Percentiles rank a stretch among this genome's conserved stretches.
phyloP scores from a whole-genome alignment of 2,888 invertebrate species.

The Cryptus viduatorius region DNA sequence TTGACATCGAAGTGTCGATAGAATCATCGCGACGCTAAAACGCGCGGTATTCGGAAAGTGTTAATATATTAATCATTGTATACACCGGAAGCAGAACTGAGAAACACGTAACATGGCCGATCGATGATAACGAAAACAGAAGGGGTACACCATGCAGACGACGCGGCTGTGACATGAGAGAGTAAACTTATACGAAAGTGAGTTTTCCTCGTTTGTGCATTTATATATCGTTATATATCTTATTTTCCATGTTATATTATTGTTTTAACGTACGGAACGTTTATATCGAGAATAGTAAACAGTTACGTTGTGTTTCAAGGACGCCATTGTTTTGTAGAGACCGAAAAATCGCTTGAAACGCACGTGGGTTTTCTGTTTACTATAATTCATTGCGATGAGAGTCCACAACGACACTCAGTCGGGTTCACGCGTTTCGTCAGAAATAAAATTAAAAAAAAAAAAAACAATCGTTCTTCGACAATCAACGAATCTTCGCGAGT shows the following conservation, averaged over 20 bases:
- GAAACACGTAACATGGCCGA: slow-evolving; percentile 66
- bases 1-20: background rate
- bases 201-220: slow-evolving; percentile 69
- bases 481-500: no score
- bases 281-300: background rate
- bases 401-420: background rate
- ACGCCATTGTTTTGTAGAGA: background rate
- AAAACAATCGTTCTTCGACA: no score
- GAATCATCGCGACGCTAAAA: background rate
- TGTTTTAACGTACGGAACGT: background rate
- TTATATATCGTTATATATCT: background rate
- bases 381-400: background rate
- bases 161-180: slow-evolving; percentile 80
- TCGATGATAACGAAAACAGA: slow-evolving; percentile 65
- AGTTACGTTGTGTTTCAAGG: background rate
- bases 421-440: background rate
- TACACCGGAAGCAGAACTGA: slow-evolving; percentile 34
- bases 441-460: background rate
- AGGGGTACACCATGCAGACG: slow-evolving; percentile 27
- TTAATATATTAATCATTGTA: background rate
- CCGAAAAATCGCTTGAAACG: background rate
- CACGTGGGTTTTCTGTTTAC: slow-evolving; percentile 10
- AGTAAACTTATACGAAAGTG: slow-evolving; percentile 76
- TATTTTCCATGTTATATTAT: background rate
- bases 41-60: background rate